Conservation (phyloP, 2,113 vertebrate species). For the Onychorhynchus coronatus region DNA sequence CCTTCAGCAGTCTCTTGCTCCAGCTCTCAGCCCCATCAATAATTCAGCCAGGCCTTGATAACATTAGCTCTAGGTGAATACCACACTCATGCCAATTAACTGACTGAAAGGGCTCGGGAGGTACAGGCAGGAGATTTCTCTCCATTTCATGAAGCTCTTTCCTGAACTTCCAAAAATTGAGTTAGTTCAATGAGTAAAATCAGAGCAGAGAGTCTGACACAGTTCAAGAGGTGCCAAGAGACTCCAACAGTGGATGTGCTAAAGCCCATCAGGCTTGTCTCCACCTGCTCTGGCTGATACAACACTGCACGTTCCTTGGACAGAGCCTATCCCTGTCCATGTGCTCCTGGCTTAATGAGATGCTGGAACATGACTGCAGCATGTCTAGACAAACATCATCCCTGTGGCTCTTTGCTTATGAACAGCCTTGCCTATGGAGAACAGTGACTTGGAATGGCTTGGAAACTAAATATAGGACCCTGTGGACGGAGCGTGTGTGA, state of each 20-base stretch:
- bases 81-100: neutral
- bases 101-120: conserved; percentile 1
- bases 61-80: neutral
- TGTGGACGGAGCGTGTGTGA: neutral
- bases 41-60: neutral
- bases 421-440: neutral
- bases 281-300: neutral
- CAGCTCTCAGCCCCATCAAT: conserved; percentile 1
- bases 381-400: neutral
- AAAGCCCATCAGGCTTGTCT: conserved; percentile 2
- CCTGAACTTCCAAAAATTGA: neutral
- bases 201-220: neutral
- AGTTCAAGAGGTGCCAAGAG: neutral
- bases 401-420: neutral
- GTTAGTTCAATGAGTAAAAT: neutral
- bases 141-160: neutral
- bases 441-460: neutral
- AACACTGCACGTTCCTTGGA: neutral
- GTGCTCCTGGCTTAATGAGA: neutral
- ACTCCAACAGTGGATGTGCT: neutral
- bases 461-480: neutral
- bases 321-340: neutral
- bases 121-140: neutral
- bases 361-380: neutral
- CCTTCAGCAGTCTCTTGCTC: neutral